Evolutionary conservation across 92 coral and sea anemone species (phyloP).

Genomic region (Porites lobata): DNA sequence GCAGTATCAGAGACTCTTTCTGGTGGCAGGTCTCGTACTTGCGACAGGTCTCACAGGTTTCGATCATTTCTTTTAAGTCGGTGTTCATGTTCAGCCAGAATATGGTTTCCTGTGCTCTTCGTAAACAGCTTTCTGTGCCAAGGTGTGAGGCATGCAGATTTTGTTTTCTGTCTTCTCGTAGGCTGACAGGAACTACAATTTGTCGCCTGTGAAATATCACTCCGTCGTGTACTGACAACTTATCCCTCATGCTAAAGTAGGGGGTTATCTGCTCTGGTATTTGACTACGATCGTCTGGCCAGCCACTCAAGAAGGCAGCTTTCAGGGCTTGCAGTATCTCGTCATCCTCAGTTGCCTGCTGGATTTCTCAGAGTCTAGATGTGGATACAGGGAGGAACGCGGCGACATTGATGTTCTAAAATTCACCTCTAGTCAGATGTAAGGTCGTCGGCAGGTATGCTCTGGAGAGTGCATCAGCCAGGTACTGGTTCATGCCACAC

Average conservation of each 20-base stretch:
- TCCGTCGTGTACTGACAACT: constrained; percentile 63
- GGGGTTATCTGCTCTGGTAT: constrained; percentile 50
- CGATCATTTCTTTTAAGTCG: constrained; percentile 39
- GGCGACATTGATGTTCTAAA: constrained; percentile 3
- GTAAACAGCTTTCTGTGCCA: constrained; percentile 49
- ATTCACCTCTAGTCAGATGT: constrained; percentile 2
- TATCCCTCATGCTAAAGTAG: constrained; percentile 53
- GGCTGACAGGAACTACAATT: constrained; percentile 43
- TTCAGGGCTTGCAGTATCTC: constrained; percentile 55
- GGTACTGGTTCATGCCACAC: constrained; percentile 4
- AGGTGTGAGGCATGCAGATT: constrained; percentile 47
- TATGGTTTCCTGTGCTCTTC: constrained; percentile 53
- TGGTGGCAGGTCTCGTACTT: constrained; percentile 36
- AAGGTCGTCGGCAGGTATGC: not conserved
- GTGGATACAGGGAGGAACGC: constrained; percentile 34
- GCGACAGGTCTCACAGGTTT: constrained; percentile 52
- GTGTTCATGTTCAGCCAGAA: constrained; percentile 65
- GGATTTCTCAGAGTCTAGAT: constrained; percentile 28
- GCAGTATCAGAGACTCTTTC: constrained; percentile 53
- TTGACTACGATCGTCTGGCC: constrained; percentile 52
- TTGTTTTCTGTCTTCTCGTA: constrained; percentile 37
- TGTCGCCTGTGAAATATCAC: constrained; percentile 37
- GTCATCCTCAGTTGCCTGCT: constrained; percentile 42
- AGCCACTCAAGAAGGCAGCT: constrained; percentile 44
- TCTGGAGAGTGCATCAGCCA: not conserved